These are phyloP conservation scores for Leuciscus idus DNA, from an alignment of 2,113 vertebrate genomes.

Conservation along the genomic window DNA sequence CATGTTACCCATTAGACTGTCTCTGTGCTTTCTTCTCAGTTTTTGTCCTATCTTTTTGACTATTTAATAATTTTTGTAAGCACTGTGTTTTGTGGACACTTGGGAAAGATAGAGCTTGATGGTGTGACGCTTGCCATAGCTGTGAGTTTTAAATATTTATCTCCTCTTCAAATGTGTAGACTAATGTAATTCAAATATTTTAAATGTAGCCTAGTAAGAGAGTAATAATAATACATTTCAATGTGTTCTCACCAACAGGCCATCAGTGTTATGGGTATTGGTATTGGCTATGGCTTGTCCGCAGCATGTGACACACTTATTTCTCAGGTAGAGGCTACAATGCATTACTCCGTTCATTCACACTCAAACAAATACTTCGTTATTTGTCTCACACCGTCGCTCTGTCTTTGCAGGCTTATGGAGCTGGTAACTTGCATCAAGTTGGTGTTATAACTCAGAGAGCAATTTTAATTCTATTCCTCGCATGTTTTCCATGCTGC, in stretches of 20 bases:
- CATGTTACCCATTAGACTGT: background rate
- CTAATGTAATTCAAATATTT: background rate
- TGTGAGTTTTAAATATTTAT: constrained; percentile 70
- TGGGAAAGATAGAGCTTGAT: constrained; percentile 85
- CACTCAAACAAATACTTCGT: background rate
- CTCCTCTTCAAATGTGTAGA: background rate
- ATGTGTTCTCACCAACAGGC: constrained; percentile 71
- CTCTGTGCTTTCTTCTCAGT: constrained; percentile 15
- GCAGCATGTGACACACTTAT: constrained; percentile 91
- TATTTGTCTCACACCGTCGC: background rate
- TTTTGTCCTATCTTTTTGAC: constrained; percentile 70
- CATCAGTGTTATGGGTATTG: constrained; percentile 87
- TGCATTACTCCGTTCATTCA: background rate
- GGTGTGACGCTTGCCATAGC: constrained; percentile 84
- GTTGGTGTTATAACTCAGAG: constrained; percentile 88
- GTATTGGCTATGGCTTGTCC: constrained; percentile 84
- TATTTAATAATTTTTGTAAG: constrained; percentile 85
- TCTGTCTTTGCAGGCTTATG: constrained; percentile 77
- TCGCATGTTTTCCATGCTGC: constrained; percentile 93
- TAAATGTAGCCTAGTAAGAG: background rate
- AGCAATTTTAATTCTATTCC: constrained; percentile 80
- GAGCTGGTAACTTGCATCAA: constrained; percentile 80
- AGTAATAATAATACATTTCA: background rate
- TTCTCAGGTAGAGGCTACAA: constrained; percentile 82
- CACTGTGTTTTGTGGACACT: constrained; percentile 90